Conservation (phyloP, 2,888 invertebrate genomes). For the Odontocerum albicorne region DNA sequence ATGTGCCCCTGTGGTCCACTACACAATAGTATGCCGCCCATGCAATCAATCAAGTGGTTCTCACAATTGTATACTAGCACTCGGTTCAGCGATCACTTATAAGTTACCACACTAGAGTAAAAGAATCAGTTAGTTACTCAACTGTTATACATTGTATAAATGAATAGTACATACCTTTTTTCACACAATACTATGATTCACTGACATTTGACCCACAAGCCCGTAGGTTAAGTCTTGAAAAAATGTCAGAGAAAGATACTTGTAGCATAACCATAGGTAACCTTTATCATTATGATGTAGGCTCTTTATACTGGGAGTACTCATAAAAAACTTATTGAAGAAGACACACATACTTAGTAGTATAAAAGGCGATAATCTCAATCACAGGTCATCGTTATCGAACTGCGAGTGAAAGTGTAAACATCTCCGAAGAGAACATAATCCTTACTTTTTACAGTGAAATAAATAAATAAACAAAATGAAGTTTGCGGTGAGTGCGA, state of each 20-base stretch:
- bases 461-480: constrained; percentile 26
- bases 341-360: constrained; percentile 24
- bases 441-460: constrained; percentile 11
- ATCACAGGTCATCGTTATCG: constrained; percentile 32
- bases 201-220: too few relatives aligned
- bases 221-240: constrained; percentile 11
- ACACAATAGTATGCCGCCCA: constrained; percentile 17
- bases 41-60: constrained; percentile 21
- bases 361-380: constrained; percentile 33
- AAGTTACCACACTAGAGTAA: too few relatives aligned
- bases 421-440: constrained; percentile 23
- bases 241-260: constrained; percentile 25
- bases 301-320: constrained; percentile 6
- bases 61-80: too few relatives aligned
- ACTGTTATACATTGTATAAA: too few relatives aligned
- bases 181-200: too few relatives aligned
- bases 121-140: too few relatives aligned
- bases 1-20: too few relatives aligned
- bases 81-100: too few relatives aligned
- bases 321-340: constrained; percentile 21
- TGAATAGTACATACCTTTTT: too few relatives aligned
- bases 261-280: constrained; percentile 17
- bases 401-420: constrained; percentile 35
- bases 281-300: constrained; percentile 28
- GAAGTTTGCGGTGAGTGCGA: constrained; percentile 38